Conservation (phyloP, 2,113 vertebrate species). For the Dendrocopos noguchii region DNA sequence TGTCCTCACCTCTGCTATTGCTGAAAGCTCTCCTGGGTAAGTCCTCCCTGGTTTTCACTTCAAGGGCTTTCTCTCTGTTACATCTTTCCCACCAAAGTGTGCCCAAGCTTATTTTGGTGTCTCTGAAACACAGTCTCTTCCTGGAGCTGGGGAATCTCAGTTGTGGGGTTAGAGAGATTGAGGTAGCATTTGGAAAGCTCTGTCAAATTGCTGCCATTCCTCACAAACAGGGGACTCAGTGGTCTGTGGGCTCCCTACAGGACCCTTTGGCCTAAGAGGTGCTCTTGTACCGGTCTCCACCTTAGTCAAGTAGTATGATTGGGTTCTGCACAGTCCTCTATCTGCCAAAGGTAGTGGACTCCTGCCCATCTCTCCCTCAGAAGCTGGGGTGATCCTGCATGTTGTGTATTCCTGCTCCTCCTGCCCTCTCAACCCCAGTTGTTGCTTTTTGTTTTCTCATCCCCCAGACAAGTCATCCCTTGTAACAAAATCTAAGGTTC, state of each 20-base stretch:
- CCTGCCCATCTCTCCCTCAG: not conserved
- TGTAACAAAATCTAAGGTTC: not conserved
- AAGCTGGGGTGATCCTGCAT: not conserved
- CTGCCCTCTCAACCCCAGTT: not conserved
- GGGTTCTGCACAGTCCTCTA: not conserved
- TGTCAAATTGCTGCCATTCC: rapidly evolving
- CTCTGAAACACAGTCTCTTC: not conserved
- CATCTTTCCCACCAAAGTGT: not conserved
- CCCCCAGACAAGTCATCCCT: not conserved
- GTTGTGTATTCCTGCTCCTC: not conserved
- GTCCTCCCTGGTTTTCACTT: not conserved
- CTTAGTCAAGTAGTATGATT: not conserved
- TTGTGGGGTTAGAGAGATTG: not conserved
- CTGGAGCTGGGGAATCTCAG: not conserved
- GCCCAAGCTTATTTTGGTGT: not conserved
- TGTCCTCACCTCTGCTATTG: not conserved
- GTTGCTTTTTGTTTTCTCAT: not conserved
- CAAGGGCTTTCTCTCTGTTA: not conserved
- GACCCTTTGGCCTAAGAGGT: not conserved
- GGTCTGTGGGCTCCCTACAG: not conserved
- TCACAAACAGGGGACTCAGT: not conserved
- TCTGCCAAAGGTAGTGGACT: rapidly evolving
- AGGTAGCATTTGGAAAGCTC: not conserved
- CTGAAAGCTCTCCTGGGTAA: not conserved
- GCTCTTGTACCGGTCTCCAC: not conserved